A percentile compares a stretch with the other conserved stretches of the same genome.
Conservation (phyloP, 1,140 invertebrate species). For the Pantala flavescens region DNA sequence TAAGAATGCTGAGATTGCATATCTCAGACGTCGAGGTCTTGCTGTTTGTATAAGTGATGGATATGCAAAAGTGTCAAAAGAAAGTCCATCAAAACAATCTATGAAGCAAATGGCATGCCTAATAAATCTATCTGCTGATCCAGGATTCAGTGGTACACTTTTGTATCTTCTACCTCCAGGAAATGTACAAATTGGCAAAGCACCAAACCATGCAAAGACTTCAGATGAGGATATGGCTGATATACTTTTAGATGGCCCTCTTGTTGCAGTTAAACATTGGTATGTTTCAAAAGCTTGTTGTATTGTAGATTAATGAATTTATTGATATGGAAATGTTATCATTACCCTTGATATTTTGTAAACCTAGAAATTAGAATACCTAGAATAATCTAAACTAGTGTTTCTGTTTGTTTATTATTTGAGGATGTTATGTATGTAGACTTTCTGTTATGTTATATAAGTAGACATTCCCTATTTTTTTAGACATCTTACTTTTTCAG, state of each 20-base stretch:
- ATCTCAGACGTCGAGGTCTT: conserved; percentile 40
- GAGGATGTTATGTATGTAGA: no score
- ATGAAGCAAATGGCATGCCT: conserved; percentile 31
- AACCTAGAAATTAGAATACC: no score
- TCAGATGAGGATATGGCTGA: conserved; percentile 29
- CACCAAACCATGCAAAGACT: not conserved
- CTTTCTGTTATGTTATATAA: no score
- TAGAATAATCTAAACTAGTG: no score
- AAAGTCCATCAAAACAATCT: not conserved
- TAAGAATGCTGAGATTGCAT: conserved; percentile 44
- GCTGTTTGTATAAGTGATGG: conserved; percentile 26
- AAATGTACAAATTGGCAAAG: conserved; percentile 36
- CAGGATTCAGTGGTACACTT: conserved; percentile 46
- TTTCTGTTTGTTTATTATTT: no score
- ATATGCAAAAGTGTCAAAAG: not conserved
- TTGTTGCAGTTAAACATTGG: conserved; percentile 56
- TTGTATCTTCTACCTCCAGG: conserved; percentile 49
- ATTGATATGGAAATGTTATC: no score
- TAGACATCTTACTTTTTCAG: no score
- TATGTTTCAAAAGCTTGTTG: conserved; percentile 27
- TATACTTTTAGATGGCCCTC: conserved; percentile 50
- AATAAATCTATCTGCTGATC: conserved; percentile 58
- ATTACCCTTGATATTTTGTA: no score
- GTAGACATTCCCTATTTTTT: no score
- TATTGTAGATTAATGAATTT: no score